phyloP scores from a whole-genome alignment of 2,888 invertebrate species.

The Palloptera scutellata region DNA sequence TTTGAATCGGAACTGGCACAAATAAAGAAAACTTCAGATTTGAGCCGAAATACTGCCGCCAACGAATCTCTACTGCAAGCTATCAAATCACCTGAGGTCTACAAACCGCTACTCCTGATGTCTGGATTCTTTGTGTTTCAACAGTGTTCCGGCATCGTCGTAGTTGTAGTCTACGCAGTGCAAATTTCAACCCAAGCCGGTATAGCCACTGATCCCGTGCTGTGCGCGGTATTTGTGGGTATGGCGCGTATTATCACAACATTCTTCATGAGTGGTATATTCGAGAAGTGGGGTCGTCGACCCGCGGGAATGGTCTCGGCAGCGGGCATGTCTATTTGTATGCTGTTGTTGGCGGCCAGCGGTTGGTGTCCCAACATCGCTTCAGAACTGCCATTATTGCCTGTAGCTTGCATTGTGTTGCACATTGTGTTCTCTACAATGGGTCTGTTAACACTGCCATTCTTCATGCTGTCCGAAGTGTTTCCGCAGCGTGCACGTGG shows the following conservation, averaged over 20 bases:
- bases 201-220: conserved; percentile 70
- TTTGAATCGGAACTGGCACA: conserved; percentile 58
- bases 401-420: conserved; percentile 56
- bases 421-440: conserved; percentile 66
- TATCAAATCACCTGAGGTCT: conserved; percentile 59
- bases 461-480: conserved; percentile 79
- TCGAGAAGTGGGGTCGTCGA: conserved; percentile 71
- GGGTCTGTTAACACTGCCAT: conserved; percentile 72
- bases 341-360: conserved; percentile 68
- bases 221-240: conserved; percentile 74
- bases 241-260: conserved; percentile 71
- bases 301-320: conserved; percentile 74
- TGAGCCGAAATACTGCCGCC: conserved; percentile 49
- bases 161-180: conserved; percentile 77
- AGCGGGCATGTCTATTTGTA: conserved; percentile 69
- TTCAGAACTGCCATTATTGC: conserved; percentile 49
- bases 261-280: conserved; percentile 70
- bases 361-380: conserved; percentile 62
- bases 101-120: conserved; percentile 65
- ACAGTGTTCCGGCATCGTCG: conserved; percentile 77
- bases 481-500: conserved; percentile 73
- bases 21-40: conserved; percentile 54
- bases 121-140: conserved; percentile 73
- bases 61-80: conserved; percentile 51
- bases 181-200: conserved; percentile 72